These are phyloP conservation scores for Doryteuthis pealeii DNA, from an alignment of 1,140 invertebrate species.

Conservation along the genomic window DNA sequence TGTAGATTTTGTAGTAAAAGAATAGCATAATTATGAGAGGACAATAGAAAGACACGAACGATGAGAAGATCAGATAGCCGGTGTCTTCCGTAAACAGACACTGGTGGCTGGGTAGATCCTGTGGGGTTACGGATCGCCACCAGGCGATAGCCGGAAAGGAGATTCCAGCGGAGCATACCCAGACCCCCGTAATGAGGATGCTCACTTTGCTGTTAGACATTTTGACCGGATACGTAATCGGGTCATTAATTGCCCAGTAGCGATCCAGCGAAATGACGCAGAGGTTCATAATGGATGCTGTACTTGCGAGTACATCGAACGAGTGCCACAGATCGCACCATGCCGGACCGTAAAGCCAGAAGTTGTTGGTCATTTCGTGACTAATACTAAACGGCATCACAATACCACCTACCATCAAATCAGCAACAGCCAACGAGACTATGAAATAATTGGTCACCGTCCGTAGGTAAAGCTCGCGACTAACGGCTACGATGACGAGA, in stretches of 20 bases:
- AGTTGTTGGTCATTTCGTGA: slow-evolving; percentile 75
- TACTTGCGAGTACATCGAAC: slow-evolving; percentile 94
- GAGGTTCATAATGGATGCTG: slow-evolving; percentile 93
- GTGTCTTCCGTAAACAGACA: slow-evolving; percentile 62
- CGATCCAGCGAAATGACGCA: slow-evolving; percentile 85
- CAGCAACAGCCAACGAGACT: slow-evolving; percentile 94
- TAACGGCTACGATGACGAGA: slow-evolving; percentile 93
- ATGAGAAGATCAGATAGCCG: slow-evolving; percentile 60
- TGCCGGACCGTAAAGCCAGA: slow-evolving; percentile 86
- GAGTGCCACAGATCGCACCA: slow-evolving; percentile 96
- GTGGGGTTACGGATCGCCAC: slow-evolving; percentile 67
- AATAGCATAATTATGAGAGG: slow-evolving; percentile 62
- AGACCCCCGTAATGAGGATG: slow-evolving; percentile 87
- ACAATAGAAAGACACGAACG: slow-evolving; percentile 63
- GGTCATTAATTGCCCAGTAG: slow-evolving; percentile 89
- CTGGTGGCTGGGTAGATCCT: slow-evolving; percentile 29
- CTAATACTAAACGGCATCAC: slow-evolving; percentile 96
- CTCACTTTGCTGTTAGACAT: slow-evolving; percentile 84
- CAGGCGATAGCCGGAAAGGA: slow-evolving; percentile 94
- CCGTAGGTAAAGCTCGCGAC: slow-evolving; percentile 91
- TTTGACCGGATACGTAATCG: slow-evolving; percentile 95
- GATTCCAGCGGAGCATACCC: slow-evolving; percentile 87
- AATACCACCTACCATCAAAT: slow-evolving; percentile 92
- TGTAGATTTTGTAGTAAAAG: slow-evolving; percentile 59
- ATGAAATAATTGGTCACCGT: slow-evolving; percentile 99